A percentile compares a stretch with the other conserved stretches of the same genome.
Evolutionary conservation across 2,797 vertebrate species (phyloP).

Genomic region (Corythornis leucogaster): DNA sequence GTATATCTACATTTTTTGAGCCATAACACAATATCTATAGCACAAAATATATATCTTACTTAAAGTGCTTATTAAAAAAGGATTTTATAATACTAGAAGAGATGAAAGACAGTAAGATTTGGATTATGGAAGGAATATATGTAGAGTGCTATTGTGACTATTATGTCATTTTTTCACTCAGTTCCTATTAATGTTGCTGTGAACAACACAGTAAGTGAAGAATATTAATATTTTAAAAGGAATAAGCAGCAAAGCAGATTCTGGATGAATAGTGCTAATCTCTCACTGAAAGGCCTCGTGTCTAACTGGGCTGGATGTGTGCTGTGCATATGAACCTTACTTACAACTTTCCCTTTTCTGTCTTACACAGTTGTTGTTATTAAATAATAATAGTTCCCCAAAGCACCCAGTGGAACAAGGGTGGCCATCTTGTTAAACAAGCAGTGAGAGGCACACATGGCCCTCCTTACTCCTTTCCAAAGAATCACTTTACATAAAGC

Average conservation of each 20-base stretch:
- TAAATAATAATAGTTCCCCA: slow-evolving; percentile 13
- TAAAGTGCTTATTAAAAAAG: neutral
- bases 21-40: neutral
- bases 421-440: neutral
- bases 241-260: slow-evolving; percentile 12
- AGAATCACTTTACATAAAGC: neutral
- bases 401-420: neutral
- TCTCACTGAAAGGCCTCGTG: neutral
- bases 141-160: neutral
- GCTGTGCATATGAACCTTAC: neutral
- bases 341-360: neutral
- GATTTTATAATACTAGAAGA: neutral
- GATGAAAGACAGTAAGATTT: neutral
- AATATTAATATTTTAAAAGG: slow-evolving; percentile 63
- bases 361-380: neutral
- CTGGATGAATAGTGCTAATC: neutral
- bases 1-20: neutral
- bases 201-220: neutral
- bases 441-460: neutral
- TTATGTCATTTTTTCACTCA: neutral
- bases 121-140: neutral
- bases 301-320: neutral
- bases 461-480: neutral
- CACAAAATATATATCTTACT: neutral
- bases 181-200: slow-evolving; percentile 12